These are phyloP conservation scores for Nothura maculosa DNA, from an alignment of 2,797 vertebrate genomes.

Conservation along the genomic window DNA sequence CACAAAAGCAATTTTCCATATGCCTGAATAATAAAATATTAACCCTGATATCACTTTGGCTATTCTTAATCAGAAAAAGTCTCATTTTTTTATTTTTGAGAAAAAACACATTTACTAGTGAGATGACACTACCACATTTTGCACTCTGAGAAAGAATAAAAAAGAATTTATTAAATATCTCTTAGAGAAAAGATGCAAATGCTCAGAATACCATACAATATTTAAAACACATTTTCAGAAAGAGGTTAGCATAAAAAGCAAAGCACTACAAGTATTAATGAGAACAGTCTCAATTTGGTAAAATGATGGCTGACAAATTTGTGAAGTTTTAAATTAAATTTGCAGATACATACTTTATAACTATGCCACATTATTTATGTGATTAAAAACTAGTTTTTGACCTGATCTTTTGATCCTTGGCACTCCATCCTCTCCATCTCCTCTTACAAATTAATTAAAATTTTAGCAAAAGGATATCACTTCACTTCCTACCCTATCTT, in stretches of 20 bases:
- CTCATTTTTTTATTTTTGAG: neutral
- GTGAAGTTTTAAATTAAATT: slow-evolving; percentile 86
- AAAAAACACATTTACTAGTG: neutral
- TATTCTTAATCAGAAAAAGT: neutral
- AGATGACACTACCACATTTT: neutral
- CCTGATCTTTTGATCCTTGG: slow-evolving; percentile 94
- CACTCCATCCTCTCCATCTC: slow-evolving; percentile 94
- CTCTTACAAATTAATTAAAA: slow-evolving; percentile 96
- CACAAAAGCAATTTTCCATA: neutral
- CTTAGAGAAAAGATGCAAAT: neutral
- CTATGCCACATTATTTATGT: slow-evolving; percentile 88
- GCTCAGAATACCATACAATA: neutral
- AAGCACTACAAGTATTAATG: slow-evolving; percentile 66
- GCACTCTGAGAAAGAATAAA: neutral
- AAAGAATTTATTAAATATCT: neutral
- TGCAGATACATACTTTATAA: slow-evolving; percentile 84
- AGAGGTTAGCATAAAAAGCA: slow-evolving; percentile 5
- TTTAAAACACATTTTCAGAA: neutral
- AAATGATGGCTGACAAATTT: slow-evolving; percentile 84
- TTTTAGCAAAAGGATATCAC: slow-evolving; percentile 88
- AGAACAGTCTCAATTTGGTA: slow-evolving; percentile 70
- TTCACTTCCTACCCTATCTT: slow-evolving; percentile 84
- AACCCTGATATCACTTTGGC: neutral
- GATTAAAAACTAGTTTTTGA: slow-evolving; percentile 98
- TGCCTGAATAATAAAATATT: neutral